These are phyloP conservation scores for Umimayanthus chanpuru DNA, from an alignment of 92 coral and sea anemone species.

Conservation along the genomic window DNA sequence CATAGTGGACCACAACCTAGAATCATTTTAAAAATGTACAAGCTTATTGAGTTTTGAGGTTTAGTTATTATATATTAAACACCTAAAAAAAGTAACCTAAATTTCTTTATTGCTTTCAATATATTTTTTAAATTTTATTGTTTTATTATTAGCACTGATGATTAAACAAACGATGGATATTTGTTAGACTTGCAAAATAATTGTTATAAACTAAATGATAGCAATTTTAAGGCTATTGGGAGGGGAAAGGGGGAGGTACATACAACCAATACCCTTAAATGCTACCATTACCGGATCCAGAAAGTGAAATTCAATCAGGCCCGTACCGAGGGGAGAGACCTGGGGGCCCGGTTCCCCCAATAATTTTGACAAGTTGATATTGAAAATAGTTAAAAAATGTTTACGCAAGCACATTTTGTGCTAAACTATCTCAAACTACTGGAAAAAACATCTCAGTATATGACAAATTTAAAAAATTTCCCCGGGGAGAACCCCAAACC, in stretches of 20 bases:
- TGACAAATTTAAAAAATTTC: not conserved
- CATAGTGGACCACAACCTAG: conserved; percentile 51
- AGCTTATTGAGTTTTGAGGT: not conserved
- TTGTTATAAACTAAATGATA: too few species aligned
- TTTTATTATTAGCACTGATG: not conserved
- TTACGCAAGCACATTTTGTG: not conserved
- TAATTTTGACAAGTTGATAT: not conserved
- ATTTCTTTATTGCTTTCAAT: not conserved
- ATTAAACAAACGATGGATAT: not conserved
- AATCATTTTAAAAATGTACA: too few species aligned
- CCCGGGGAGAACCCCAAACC: too few species aligned
- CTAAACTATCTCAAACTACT: not conserved
- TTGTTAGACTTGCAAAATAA: too few species aligned
- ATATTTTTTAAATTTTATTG: not conserved
- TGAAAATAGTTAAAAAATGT: not conserved
- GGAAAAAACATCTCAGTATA: not conserved
- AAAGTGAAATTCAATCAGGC: not conserved
- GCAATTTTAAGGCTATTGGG: not conserved
- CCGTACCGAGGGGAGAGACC: too few species aligned
- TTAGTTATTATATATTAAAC: not conserved
- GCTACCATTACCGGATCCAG: not conserved
- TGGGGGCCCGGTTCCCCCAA: too few species aligned
- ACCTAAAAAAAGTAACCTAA: too few species aligned
- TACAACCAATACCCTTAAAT: not conserved
- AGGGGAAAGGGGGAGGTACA: not conserved